Percentiles rank a stretch among this genome's conserved stretches.
These are phyloP conservation scores for Odontomyia ornata DNA, from an alignment of 2,888 invertebrate species.

Conservation along the genomic window DNA sequence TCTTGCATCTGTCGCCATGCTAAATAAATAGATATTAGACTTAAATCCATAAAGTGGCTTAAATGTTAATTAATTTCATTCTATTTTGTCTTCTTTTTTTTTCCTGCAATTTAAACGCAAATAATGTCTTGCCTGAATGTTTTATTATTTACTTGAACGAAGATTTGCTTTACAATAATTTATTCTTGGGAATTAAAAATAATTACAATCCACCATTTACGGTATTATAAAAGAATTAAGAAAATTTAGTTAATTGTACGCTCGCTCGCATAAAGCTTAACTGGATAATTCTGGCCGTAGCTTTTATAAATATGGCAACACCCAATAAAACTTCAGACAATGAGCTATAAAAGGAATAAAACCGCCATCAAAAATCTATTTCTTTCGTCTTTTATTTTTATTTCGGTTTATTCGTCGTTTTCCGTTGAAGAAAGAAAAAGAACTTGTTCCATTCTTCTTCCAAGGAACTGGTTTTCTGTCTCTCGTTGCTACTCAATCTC, in stretches of 20 bases:
- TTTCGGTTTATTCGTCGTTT: background rate
- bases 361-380: slow-evolving; percentile 35
- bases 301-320: slow-evolving; percentile 24
- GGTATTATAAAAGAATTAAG: background rate
- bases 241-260: background rate
- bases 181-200: background rate
- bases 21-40: slow-evolving; percentile 11
- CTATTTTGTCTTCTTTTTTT: too few species aligned
- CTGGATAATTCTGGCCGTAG: background rate
- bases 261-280: background rate
- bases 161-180: background rate
- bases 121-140: background rate
- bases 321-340: slow-evolving; percentile 18
- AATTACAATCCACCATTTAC: slow-evolving; percentile 1
- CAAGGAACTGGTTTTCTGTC: slow-evolving; percentile 33
- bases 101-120: background rate
- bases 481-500: slow-evolving; percentile 8
- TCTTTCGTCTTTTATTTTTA: too few species aligned
- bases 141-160: background rate
- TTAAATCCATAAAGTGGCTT: slow-evolving; percentile 34
- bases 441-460: slow-evolving; percentile 31
- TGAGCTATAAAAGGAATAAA: slow-evolving; percentile 30
- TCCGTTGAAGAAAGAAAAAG: background rate
- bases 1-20: background rate
- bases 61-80: slow-evolving; percentile 34